Conservation (phyloP, 2,888 invertebrate species). For the Halictus quadricinctus region DNA sequence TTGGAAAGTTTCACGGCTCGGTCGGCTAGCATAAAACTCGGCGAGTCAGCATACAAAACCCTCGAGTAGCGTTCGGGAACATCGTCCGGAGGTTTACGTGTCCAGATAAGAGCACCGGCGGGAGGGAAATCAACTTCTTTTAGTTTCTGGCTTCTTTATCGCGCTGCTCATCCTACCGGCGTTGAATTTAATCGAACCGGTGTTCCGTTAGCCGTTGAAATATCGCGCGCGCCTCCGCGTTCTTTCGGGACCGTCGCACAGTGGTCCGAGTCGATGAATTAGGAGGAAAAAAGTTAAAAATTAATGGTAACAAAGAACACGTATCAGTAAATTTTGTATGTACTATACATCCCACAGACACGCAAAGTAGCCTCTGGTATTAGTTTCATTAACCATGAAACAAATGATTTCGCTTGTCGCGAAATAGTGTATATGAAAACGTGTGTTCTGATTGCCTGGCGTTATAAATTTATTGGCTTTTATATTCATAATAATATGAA, state of each 20-base stretch:
- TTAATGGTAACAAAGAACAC: too few relatives aligned
- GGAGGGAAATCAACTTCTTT: neutral
- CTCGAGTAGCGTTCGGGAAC: slow-evolving; percentile 3
- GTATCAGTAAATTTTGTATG: too few relatives aligned
- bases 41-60: neutral
- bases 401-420: too few relatives aligned
- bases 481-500: too few relatives aligned
- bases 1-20: slow-evolving; percentile 50
- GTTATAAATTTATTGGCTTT: too few relatives aligned
- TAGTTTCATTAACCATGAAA: too few relatives aligned
- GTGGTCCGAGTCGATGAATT: too few relatives aligned
- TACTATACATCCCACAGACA: too few relatives aligned
- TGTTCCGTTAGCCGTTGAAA: slow-evolving; percentile 60
- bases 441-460: too few relatives aligned
- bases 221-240: slow-evolving; percentile 49
- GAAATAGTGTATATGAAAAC: too few relatives aligned
- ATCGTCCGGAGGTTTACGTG: slow-evolving; percentile 41
- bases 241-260: slow-evolving; percentile 22
- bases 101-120: slow-evolving; percentile 35
- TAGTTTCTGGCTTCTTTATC: slow-evolving; percentile 33
- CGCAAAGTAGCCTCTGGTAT: too few relatives aligned
- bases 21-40: neutral
- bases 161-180: slow-evolving; percentile 21
- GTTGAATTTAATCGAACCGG: slow-evolving; percentile 61
- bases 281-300: too few relatives aligned